Percentiles rank a stretch among this genome's conserved stretches.
These are phyloP conservation scores for Esox lucius DNA, from an alignment of 2,797 vertebrate genomes.

Conservation along the genomic window DNA sequence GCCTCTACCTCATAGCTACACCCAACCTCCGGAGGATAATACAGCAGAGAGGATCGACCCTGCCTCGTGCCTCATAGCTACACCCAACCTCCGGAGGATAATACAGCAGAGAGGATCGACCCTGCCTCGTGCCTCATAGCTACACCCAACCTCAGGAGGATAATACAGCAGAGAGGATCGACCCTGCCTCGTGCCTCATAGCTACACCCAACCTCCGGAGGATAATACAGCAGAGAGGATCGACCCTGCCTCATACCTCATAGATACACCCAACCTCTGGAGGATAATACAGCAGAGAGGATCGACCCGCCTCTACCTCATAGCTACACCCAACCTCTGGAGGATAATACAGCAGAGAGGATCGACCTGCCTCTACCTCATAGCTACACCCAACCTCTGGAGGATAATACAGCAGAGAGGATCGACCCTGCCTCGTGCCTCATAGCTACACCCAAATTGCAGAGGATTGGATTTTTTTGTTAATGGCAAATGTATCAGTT, in stretches of 20 bases:
- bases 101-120: slow-evolving; percentile 11
- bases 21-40: too few species aligned
- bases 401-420: too few species aligned
- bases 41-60: not conserved
- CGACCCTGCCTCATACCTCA: not conserved
- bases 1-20: not conserved
- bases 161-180: too few species aligned
- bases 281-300: slow-evolving; percentile 17
- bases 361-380: not conserved
- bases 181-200: not conserved
- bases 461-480: not conserved
- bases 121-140: not conserved
- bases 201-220: not conserved
- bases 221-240: too few species aligned
- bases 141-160: not conserved
- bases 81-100: slow-evolving; percentile 30
- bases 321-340: not conserved
- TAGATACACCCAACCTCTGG: slow-evolving; percentile 30
- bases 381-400: not conserved
- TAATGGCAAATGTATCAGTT: not conserved
- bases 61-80: not conserved
- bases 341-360: too few species aligned
- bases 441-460: not conserved
- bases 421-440: not conserved
- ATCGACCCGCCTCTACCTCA: not conserved